Evolutionary conservation across 2,797 vertebrate species (phyloP).

Genomic region (Gymnoscopelus braueri): DNA sequence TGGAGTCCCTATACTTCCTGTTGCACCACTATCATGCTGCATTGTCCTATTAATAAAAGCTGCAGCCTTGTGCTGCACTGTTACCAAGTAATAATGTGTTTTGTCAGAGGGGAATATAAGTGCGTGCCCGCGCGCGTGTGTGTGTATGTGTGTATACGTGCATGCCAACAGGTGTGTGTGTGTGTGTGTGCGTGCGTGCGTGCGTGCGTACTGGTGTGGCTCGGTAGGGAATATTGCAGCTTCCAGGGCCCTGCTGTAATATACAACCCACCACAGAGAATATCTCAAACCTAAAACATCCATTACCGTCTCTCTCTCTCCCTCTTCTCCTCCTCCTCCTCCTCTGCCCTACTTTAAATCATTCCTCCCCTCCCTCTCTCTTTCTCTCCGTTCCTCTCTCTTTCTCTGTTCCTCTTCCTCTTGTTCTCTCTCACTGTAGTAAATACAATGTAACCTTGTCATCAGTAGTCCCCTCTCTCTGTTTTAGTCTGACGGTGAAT

Average conservation of each 20-base stretch:
- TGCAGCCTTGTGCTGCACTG: slow-evolving; percentile 60
- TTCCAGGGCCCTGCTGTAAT: slow-evolving; percentile 72
- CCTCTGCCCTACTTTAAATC: background rate
- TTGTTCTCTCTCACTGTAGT: slow-evolving; percentile 33
- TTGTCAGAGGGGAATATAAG: slow-evolving; percentile 70
- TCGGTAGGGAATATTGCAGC: slow-evolving; percentile 54
- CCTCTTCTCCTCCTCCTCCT: background rate
- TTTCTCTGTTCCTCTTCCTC: background rate
- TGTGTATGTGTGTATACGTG: slow-evolving; percentile 28
- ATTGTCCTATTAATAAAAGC: slow-evolving; percentile 72
- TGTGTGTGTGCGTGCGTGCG: background rate
- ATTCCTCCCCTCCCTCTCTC: background rate
- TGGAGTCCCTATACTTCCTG: slow-evolving; percentile 45
- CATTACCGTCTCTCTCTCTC: slow-evolving; percentile 51
- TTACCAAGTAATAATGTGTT: slow-evolving; percentile 72
- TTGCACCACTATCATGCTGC: slow-evolving; percentile 49
- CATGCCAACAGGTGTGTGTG: no score
- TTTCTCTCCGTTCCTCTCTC: slow-evolving; percentile 3
- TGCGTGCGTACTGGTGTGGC: background rate
- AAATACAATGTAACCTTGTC: slow-evolving; percentile 70
- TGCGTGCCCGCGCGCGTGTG: slow-evolving; percentile 44
- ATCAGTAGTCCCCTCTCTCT: slow-evolving; percentile 42
- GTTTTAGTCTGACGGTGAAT: slow-evolving; percentile 63
- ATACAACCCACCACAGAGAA: slow-evolving; percentile 69
- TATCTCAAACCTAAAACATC: slow-evolving; percentile 70